phyloP scores from a whole-genome alignment of 2,113 vertebrate genomes.

The Hemiscyllium ocellatum region DNA sequence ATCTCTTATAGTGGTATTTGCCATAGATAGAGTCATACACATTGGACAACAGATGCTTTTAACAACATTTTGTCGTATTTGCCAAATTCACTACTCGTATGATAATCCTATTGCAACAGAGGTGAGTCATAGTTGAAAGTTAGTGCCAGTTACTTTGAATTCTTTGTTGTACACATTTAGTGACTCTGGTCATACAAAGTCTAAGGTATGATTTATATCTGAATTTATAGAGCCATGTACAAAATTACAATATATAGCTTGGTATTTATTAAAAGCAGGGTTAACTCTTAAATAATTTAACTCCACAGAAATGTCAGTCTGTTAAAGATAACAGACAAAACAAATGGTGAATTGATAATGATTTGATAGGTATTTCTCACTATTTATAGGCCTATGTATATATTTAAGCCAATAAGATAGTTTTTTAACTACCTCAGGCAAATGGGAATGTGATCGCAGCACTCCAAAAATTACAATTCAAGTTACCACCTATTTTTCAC shows the following conservation, averaged over 20 bases:
- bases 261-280: background rate
- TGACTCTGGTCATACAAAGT: background rate
- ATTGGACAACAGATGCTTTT: slow-evolving; percentile 36
- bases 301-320: background rate
- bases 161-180: background rate
- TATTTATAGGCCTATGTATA: background rate
- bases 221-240: background rate
- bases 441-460: background rate
- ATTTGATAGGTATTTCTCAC: background rate
- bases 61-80: background rate
- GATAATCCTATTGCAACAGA: slow-evolving; percentile 4
- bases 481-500: background rate
- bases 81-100: slow-evolving; percentile 23
- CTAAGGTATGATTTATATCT: slow-evolving; percentile 15
- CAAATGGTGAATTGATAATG: background rate
- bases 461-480: background rate
- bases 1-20: slow-evolving; percentile 15
- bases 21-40: slow-evolving; percentile 13
- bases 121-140: background rate
- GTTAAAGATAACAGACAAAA: slow-evolving; percentile 1
- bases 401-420: background rate
- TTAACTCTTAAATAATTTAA: background rate
- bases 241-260: background rate
- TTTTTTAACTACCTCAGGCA: background rate
- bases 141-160: slow-evolving; percentile 32